Evolutionary conservation across 2,113 vertebrate species (phyloP).

Genomic region (Poecilia latipinna): DNA sequence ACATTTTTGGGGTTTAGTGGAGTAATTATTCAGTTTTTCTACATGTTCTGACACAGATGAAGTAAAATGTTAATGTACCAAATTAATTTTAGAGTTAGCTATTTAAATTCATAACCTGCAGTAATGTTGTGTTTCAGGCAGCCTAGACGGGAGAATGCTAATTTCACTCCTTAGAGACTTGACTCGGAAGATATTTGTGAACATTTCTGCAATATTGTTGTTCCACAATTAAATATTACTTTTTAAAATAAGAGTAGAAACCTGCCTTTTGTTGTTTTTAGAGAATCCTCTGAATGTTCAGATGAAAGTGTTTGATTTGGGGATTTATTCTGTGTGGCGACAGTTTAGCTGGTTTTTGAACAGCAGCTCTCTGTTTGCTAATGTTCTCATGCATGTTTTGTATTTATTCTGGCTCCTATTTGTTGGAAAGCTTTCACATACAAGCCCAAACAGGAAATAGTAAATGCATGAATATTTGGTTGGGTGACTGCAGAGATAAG

Average conservation of each 20-base stretch:
- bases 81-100: not conserved
- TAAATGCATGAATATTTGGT: slow-evolving; percentile 21
- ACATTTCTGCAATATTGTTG: not conserved
- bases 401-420: not conserved
- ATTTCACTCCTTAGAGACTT: not conserved
- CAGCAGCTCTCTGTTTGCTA: not conserved
- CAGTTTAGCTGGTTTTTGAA: not conserved
- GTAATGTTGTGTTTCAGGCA: not conserved
- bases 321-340: not conserved
- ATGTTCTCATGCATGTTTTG: not conserved
- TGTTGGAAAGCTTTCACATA: slow-evolving; percentile 5
- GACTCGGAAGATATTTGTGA: not conserved
- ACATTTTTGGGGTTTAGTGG: no score
- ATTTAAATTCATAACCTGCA: not conserved
- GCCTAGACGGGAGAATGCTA: not conserved
- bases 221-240: not conserved
- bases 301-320: not conserved
- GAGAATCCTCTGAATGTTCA: not conserved
- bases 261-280: not conserved
- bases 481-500: slow-evolving; percentile 43
- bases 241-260: not conserved
- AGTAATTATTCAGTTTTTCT: no score
- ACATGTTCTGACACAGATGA: not conserved
- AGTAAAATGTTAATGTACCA: not conserved
- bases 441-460: slow-evolving; percentile 3